A percentile compares a stretch with the other conserved stretches of the same genome.
Conservation (phyloP, 2,113 vertebrate genomes). For the Ctenomys sociabilis region DNA sequence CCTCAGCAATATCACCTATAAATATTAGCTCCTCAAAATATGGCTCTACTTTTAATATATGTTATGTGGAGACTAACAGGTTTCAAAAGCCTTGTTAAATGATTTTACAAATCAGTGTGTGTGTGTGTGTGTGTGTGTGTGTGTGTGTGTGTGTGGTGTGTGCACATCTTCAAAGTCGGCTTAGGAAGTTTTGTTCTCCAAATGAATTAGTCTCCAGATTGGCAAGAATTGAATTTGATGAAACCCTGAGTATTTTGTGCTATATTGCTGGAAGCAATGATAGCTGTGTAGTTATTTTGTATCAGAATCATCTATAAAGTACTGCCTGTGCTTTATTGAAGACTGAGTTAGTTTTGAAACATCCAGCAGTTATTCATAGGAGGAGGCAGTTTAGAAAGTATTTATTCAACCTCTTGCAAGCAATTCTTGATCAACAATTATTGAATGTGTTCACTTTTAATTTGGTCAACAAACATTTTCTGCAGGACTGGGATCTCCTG, state of each 20-base stretch:
- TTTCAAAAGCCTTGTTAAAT: background rate
- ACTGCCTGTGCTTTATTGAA: conserved; percentile 9
- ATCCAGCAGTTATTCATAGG: background rate
- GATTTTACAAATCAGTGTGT: background rate
- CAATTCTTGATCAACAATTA: background rate
- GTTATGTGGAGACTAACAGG: background rate
- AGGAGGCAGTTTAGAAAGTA: conserved; percentile 8
- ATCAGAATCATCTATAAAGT: background rate
- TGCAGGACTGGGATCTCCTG: background rate
- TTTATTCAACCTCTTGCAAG: background rate
- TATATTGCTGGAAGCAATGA: fast-evolving
- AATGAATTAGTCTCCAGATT: background rate
- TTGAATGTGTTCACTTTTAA: conserved; percentile 1
- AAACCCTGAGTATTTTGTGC: background rate
- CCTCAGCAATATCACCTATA: background rate
- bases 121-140: background rate
- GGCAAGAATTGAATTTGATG: background rate
- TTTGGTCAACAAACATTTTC: background rate
- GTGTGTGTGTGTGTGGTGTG: background rate
- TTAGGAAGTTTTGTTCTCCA: background rate
- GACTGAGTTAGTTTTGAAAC: conserved; percentile 1
- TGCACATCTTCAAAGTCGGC: background rate
- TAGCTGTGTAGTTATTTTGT: background rate
- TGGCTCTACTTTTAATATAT: background rate
- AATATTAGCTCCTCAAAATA: background rate